Percentiles rank a stretch among this genome's conserved stretches.
Evolutionary conservation across 2,113 vertebrate species (phyloP).

Genomic region (Sinocyclocheilus grahami): DNA sequence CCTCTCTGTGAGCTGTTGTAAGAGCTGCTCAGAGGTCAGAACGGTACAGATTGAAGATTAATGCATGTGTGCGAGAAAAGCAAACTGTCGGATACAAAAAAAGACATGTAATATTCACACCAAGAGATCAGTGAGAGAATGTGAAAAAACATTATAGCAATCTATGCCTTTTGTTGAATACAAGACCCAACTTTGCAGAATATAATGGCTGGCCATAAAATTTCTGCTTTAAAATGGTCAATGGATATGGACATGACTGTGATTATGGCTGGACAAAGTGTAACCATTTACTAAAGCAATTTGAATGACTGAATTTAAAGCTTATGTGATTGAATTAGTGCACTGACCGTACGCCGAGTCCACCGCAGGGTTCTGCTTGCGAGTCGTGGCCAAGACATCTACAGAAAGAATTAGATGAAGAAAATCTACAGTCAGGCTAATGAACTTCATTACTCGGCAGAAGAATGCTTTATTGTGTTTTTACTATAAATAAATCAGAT

Average conservation of each 20-base stretch:
- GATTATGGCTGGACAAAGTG: neutral
- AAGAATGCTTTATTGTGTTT: neutral
- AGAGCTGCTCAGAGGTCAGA: slow-evolving; percentile 26
- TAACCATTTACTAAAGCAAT: slow-evolving; percentile 7
- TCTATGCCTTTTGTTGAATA: slow-evolving; percentile 23
- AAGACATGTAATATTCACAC: slow-evolving; percentile 20
- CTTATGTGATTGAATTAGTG: neutral
- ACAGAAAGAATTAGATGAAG: slow-evolving; percentile 46
- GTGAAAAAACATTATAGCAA: slow-evolving; percentile 3
- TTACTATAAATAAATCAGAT: neutral
- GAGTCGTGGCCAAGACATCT: slow-evolving; percentile 79
- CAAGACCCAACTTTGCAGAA: neutral
- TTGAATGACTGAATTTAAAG: neutral
- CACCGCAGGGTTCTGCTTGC: slow-evolving; percentile 74
- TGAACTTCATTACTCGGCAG: neutral
- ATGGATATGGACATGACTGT: slow-evolving; percentile 21
- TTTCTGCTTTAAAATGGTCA: slow-evolving; percentile 15
- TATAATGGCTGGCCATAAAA: slow-evolving; percentile 8
- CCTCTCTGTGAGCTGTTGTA: slow-evolving; percentile 4
- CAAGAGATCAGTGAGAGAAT: neutral
- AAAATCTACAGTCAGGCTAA: neutral
- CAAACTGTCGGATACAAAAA: slow-evolving; percentile 28
- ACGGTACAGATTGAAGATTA: slow-evolving; percentile 44
- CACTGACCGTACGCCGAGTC: slow-evolving; percentile 81
- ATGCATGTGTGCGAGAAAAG: slow-evolving; percentile 21